Evolutionary conservation across 2,113 vertebrate species (phyloP), one percentile per base, ranked within the genome.

Genomic region (Thymallus thymallus): DNA sequence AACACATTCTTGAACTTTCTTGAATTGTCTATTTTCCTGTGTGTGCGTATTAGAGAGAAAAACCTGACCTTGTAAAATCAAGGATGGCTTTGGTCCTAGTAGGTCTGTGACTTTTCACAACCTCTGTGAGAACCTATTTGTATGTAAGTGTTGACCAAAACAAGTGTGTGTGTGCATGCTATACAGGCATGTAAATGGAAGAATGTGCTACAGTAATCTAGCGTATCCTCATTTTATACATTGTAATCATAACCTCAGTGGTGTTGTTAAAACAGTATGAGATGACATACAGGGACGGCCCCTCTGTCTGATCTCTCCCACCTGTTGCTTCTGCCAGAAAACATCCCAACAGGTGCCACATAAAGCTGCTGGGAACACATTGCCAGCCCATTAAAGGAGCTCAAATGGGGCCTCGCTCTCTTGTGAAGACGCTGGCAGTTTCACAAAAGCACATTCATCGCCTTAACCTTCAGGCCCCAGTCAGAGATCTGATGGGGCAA

Each of bases 291-390:
- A 22, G 6, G 9, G 7, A n/a, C 35, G 12, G 13, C 18, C 35
- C 7, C 32, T 67, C 18, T 2, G 10, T 10, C 65, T 67, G 65
- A 68, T 26, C 20, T 26, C 66, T 46, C 55, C 69, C 65, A 68
- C 65, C 65, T 68, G 58, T 13, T 12, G 26, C 16, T 18, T 64
- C 35, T 73, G 30, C 12, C 22, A 41, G 41, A 18, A 5, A n/a
- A 26, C 24, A 7, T 29, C 26, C 55, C 32, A 73, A 70, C 79
- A 86, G 35, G 35, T 86, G 84, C 61, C 75, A 62, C 68, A 71
- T 81, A 35, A n/a, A 23, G n/a, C 23, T 46, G 13, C 23, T 46
- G 22, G 60, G 61, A 26, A 66, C 62, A 55, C 26, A 51, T 26
- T 16, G 4, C 22, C 12, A 22, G 30, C 0, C 3, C 5, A 6